Evolutionary conservation across 2,797 vertebrate genomes (phyloP), one percentile per base, ranked within the genome.

Genomic region (Neoniphon sammara): DNA sequence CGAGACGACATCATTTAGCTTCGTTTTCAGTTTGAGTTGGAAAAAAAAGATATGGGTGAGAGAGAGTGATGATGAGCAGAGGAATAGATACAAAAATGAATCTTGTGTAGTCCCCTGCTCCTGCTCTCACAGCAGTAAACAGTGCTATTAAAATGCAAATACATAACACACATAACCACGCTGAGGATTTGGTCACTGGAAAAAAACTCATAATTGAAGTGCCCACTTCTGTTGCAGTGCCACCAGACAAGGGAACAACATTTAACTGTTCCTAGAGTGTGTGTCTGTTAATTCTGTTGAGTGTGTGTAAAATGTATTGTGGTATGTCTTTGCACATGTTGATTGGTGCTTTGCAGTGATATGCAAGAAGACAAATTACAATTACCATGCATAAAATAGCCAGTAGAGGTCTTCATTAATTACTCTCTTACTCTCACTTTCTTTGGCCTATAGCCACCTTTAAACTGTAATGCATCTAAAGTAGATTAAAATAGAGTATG

Each of bases 81-180:
- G n/a, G 12, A 31, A 7, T 34, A 44, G 31, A 57, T 21, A 39
- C 55, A 20, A 83, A 79, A 78, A 74, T 85, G 53, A 82, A 77
- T 87, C 64, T 69, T 8, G 50, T 60, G 34, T 60, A 53, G 25
- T 25, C 9, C 25, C 55, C 6, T 70, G 17, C 49, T 21, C 59
- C 68, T 9, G 6, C 39, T 63, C 11, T 60, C 55, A 50, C 5
- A 34, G 70, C 70, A 27, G 66, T 67, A 78, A 82, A 79, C 56
- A 27, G 30, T 7, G 31, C n/a, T 42, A 52, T 86, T 83, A 61
- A 74, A 68, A 84, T 86, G 84, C 77, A 81, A 89, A 90, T 81
- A 25, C 50, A 75, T 27, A 27, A 27, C 25, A 27, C 25, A 27
- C 25, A 27, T 18, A 54, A 25, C 52, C 52, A 25, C 17, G 8